Percentiles rank a stretch among this genome's conserved stretches.
These are phyloP conservation scores for Drosophila hydei DNA, from an alignment of 1,140 invertebrate genomes.

Conservation along the genomic window DNA sequence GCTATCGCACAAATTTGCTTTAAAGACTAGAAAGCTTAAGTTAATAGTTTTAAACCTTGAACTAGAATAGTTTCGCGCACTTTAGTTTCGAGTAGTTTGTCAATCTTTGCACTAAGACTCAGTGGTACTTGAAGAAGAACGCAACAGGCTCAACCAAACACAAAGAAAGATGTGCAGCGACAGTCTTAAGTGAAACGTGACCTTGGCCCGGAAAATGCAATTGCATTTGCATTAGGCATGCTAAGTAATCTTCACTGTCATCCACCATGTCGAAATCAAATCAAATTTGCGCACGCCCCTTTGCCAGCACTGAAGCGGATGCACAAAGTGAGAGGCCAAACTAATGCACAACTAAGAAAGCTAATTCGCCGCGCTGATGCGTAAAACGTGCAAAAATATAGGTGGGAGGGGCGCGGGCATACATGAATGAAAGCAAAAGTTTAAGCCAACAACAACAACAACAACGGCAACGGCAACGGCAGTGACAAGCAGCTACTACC, in stretches of 20 bases:
- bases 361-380: constrained; percentile 66
- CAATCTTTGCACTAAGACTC: constrained; percentile 12
- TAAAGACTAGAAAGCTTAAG: neutral
- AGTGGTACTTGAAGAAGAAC: constrained; percentile 3
- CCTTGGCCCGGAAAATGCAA: constrained; percentile 59
- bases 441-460: constrained; percentile 19
- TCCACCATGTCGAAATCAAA: constrained; percentile 42
- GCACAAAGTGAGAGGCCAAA: constrained; percentile 32
- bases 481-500: neutral
- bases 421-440: constrained; percentile 63
- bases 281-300: constrained; percentile 41
- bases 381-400: constrained; percentile 28
- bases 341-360: constrained; percentile 56
- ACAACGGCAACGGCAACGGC: neutral
- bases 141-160: constrained; percentile 16
- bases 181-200: constrained; percentile 35
- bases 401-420: neutral
- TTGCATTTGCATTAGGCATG: constrained; percentile 47
- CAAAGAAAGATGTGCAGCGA: neutral
- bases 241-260: constrained; percentile 19
- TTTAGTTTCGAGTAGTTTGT: constrained; percentile 5
- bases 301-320: constrained; percentile 28
- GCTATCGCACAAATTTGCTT: neutral
- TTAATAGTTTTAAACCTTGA: constrained; percentile 1
- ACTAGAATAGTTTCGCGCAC: constrained; percentile 3